Evolutionary conservation across 2,113 vertebrate species (phyloP), one percentile per base, ranked within the genome.

Genomic region (Tricholaema leucomelas): DNA sequence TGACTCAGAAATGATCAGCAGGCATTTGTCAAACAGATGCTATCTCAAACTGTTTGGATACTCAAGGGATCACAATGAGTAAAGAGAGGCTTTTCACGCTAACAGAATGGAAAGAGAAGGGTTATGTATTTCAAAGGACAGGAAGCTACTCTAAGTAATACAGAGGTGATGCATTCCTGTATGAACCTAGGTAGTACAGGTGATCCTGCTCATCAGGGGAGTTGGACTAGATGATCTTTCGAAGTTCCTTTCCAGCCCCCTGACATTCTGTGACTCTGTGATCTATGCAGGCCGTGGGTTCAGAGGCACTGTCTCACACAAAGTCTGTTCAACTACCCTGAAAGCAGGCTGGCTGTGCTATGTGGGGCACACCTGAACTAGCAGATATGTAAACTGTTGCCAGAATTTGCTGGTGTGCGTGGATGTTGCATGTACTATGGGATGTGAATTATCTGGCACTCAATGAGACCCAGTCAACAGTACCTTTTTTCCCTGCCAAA

Each of bases 251-350:
- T 18, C 15, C 15, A 15, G 16, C 15, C 42, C 42, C 42, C 42
- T 18, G 16, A 44, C 17, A 18, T 44, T 44, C 15, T 44, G 42
- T 44, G 42, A 17, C 17, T 44, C 38, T 40, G 38, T 40, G 65
- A 28, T 73, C 35, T 35, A 35, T 42, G 28, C 35, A 61, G n/a
- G 44, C 27, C 35, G 21, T 36, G 20, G 5, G 23, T 71, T 81
- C 70, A 48, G 36, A 48, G 30, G 38, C 24, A 3, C 4, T 0
- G 0, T 58, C 14, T 75, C 15, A 85, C 46, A 11, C n/a, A 4
- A 42, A 27, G 6, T 35, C 46, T 44, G 61, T 66, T 52, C 59
- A 52, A 1, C 36, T 24, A 10, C 40, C 31, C 38, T 77, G 50
- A 23, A 25, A 59, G 71, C 46, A 42, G 35, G 3, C 19, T 73